Conservation (phyloP, 2,113 vertebrate genomes). For the Actenoides hombroni region DNA sequence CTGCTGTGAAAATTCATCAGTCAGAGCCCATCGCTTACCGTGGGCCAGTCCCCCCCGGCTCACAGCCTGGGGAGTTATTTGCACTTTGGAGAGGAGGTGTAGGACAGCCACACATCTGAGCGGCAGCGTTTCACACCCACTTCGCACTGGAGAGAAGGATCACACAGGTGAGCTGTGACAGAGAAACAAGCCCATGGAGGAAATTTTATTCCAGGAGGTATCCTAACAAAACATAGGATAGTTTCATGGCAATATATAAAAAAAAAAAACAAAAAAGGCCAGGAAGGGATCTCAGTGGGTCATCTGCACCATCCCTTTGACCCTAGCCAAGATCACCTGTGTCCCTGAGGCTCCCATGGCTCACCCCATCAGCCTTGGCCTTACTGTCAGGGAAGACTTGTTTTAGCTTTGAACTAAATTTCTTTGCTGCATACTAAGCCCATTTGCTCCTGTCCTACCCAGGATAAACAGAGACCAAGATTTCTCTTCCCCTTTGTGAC, state of each 20-base stretch:
- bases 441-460: background rate
- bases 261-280: background rate
- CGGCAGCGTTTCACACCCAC: conserved; percentile 14
- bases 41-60: background rate
- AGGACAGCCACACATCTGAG: background rate
- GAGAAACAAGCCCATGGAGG: background rate
- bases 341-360: background rate
- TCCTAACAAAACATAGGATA: background rate
- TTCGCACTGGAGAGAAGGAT: background rate
- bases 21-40: background rate
- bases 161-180: background rate
- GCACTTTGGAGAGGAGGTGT: conserved; percentile 27
- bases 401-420: background rate
- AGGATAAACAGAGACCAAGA: background rate
- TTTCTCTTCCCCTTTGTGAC: background rate
- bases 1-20: conserved; percentile 41
- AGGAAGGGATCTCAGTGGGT: background rate
- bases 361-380: background rate
- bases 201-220: background rate
- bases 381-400: background rate
- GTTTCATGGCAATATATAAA: background rate
- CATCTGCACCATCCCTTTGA: background rate
- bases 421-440: background rate
- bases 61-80: conserved; percentile 14
- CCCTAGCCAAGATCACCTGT: too few species aligned